Conservation (phyloP, 2,113 vertebrate species). For the Pteropus alecto region DNA sequence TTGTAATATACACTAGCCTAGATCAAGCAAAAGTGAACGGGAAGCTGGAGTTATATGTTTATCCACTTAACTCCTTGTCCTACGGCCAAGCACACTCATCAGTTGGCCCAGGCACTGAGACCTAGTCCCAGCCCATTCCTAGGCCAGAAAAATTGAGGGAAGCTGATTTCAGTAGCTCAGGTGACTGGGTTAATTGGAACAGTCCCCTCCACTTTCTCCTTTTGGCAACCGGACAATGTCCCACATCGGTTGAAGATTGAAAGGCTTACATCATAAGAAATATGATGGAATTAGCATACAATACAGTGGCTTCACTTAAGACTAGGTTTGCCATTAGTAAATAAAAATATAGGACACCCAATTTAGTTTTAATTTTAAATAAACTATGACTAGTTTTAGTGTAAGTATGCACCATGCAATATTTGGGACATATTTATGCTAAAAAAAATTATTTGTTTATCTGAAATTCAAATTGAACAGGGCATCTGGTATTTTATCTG, state of each 20-base stretch:
- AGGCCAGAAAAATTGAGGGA: not conserved
- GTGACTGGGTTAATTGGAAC: not conserved
- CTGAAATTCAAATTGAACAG: conserved; percentile 13
- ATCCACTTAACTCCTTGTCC: not conserved
- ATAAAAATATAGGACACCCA: not conserved
- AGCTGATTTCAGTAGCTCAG: not conserved
- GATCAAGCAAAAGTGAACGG: not conserved
- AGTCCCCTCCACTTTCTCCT: not conserved
- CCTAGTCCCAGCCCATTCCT: not conserved
- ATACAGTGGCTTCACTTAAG: conserved; percentile 1
- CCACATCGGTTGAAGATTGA: not conserved
- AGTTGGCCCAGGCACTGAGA: not conserved
- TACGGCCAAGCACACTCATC: no score
- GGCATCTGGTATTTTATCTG: not conserved
- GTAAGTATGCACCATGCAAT: not conserved
- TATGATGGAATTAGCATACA: not conserved
- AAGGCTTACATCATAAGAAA: not conserved
- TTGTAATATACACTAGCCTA: not conserved
- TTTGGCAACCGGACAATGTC: not conserved
- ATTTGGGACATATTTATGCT: not conserved
- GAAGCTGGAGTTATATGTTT: not conserved
- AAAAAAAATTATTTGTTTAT: not conserved
- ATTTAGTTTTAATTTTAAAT: conserved; percentile 30
- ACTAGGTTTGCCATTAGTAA: not conserved
- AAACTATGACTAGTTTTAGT: not conserved